phyloP scores from a whole-genome alignment of 2,113 vertebrate genomes.

The Cacatua alba region DNA sequence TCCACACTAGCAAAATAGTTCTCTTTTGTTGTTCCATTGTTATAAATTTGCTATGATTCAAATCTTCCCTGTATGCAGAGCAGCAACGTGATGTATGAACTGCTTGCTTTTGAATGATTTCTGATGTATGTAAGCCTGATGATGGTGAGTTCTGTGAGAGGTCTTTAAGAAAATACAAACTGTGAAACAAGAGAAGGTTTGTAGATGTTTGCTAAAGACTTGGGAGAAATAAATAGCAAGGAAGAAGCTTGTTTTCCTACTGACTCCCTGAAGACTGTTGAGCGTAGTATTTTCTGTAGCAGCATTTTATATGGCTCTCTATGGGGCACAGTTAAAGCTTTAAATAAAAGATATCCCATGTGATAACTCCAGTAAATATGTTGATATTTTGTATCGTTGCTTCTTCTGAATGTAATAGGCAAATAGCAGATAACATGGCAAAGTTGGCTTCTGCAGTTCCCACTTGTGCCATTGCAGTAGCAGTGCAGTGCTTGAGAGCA shows the following conservation, averaged over 20 bases:
- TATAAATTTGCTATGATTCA: not conserved
- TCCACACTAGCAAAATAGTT: not conserved
- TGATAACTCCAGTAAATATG: not conserved
- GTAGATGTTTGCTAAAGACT: not conserved
- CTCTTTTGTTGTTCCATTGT: not conserved
- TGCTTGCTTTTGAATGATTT: not conserved
- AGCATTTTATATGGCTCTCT: not conserved
- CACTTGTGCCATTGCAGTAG: fast-evolving
- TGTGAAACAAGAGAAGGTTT: not conserved
- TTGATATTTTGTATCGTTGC: not conserved
- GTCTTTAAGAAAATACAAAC: not conserved
- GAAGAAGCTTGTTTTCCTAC: not conserved
- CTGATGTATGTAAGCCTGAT: not conserved
- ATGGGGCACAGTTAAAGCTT: not conserved
- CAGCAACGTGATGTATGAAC: not conserved
- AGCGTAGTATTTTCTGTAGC: not conserved
- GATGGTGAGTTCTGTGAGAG: not conserved
- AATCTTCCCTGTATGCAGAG: not conserved
- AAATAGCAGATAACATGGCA: too few species aligned
- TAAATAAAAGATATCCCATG: not conserved
- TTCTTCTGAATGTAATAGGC: not conserved
- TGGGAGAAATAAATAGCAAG: not conserved
- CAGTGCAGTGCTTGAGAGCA: not conserved
- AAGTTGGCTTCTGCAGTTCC: not conserved
- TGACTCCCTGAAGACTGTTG: not conserved